These are phyloP conservation scores for Trichogramma pretiosum DNA, from an alignment of 1,140 invertebrate genomes.

Conservation along the genomic window DNA sequence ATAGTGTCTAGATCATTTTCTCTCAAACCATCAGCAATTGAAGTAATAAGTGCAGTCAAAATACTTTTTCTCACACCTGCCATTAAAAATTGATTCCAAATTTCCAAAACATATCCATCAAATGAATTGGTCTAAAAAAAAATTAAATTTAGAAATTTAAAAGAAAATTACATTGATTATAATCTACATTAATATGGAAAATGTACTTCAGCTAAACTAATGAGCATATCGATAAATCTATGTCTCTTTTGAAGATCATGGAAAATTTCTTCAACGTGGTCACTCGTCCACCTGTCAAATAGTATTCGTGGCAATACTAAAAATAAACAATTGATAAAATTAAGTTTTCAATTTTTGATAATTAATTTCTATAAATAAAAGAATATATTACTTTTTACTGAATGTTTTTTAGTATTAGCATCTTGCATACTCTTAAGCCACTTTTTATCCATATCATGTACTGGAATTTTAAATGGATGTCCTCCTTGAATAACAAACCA, in stretches of 20 bases:
- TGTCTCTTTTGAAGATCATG: constrained; percentile 49
- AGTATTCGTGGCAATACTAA: constrained; percentile 73
- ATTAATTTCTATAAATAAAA: constrained; percentile 6
- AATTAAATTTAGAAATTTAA: neutral
- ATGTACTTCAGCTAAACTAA: constrained; percentile 51
- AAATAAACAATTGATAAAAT: constrained; percentile 23
- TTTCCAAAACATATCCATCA: constrained; percentile 80
- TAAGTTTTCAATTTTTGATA: constrained; percentile 8
- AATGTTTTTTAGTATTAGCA: constrained; percentile 44
- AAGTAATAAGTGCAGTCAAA: constrained; percentile 53
- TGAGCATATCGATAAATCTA: constrained; percentile 51
- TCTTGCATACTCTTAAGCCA: constrained; percentile 67
- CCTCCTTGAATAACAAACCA: constrained; percentile 69
- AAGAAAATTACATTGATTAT: neutral
- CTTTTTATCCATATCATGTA: constrained; percentile 73
- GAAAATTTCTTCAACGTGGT: constrained; percentile 59
- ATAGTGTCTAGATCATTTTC: constrained; percentile 57
- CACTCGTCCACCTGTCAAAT: constrained; percentile 74
- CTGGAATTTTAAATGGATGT: constrained; percentile 55
- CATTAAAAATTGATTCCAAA: constrained; percentile 72
- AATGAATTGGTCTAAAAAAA: constrained; percentile 54
- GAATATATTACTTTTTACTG: constrained; percentile 39
- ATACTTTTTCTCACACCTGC: constrained; percentile 55
- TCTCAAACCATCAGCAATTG: constrained; percentile 49
- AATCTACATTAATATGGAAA: constrained; percentile 16